These are phyloP conservation scores for Anabas testudineus DNA, from an alignment of 2,797 vertebrate species.

Conservation along the genomic window DNA sequence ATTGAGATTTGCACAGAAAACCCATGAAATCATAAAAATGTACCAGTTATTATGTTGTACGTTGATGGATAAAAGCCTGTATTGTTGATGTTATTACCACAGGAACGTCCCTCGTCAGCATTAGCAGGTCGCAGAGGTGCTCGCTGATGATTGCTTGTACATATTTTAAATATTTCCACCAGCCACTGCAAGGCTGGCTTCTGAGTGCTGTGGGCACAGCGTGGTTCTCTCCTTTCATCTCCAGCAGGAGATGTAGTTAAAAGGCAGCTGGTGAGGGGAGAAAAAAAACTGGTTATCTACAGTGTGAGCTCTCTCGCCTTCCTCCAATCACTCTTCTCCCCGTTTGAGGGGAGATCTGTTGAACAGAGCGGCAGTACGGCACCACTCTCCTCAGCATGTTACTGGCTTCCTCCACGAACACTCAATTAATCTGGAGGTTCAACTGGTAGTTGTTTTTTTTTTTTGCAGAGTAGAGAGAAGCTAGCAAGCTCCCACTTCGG, in stretches of 20 bases:
- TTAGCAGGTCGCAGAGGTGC: constrained; percentile 11
- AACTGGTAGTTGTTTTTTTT: constrained; percentile 68
- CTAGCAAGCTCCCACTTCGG: constrained; percentile 49
- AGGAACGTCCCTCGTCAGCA: constrained; percentile 2
- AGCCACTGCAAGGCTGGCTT: constrained; percentile 14
- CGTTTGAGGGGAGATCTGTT: constrained; percentile 55
- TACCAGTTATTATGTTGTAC: constrained; percentile 16
- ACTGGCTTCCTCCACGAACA: constrained; percentile 56
- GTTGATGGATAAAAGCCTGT: neutral
- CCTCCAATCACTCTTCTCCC: constrained; percentile 48
- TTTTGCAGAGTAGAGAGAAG: constrained; percentile 41
- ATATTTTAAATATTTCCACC: constrained; percentile 51
- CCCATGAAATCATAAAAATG: too few species aligned
- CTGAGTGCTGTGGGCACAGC: constrained; percentile 33
- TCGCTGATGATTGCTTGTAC: constrained; percentile 24
- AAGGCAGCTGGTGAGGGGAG: constrained; percentile 49
- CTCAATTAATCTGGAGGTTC: constrained; percentile 74
- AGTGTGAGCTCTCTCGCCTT: constrained; percentile 47
- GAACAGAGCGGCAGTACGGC: constrained; percentile 57
- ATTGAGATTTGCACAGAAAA: too few species aligned
- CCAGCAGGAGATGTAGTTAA: constrained; percentile 60
- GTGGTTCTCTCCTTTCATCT: constrained; percentile 33
- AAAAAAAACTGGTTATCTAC: constrained; percentile 53
- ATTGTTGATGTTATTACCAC: neutral
- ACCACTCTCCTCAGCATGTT: constrained; percentile 47